Evolutionary conservation across 1,140 invertebrate species (phyloP).

Genomic region (Catajapyx aquilonaris): DNA sequence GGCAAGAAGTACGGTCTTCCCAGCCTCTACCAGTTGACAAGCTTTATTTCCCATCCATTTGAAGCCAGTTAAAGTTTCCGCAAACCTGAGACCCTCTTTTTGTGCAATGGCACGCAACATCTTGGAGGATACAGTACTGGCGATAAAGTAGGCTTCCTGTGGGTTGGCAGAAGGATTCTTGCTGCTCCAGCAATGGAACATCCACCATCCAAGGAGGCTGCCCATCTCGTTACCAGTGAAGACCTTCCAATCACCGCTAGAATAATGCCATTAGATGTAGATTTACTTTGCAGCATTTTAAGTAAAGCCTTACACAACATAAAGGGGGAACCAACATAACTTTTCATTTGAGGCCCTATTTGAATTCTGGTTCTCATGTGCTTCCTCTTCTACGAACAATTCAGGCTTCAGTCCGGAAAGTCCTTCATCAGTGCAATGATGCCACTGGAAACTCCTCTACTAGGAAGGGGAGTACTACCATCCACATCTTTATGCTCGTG

Average conservation of each 20-base stretch:
- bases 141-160: constrained; percentile 51
- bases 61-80: constrained; percentile 46
- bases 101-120: constrained; percentile 68
- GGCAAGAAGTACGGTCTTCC: constrained; percentile 68
- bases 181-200: constrained; percentile 35
- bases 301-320: too few relatives aligned
- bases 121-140: constrained; percentile 94
- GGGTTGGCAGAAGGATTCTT: constrained; percentile 24
- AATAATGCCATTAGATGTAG: constrained; percentile 13
- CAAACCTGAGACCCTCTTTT: constrained; percentile 61
- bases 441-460: too few relatives aligned
- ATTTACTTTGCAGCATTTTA: too few relatives aligned
- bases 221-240: constrained; percentile 95
- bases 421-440: too few relatives aligned
- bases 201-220: constrained; percentile 89
- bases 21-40: constrained; percentile 38
- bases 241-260: constrained; percentile 60
- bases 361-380: too few relatives aligned
- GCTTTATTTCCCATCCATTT: constrained; percentile 97
- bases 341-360: too few relatives aligned
- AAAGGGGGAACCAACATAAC: too few relatives aligned
- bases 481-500: too few relatives aligned
- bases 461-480: too few relatives aligned
- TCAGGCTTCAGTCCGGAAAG: too few relatives aligned
- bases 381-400: too few relatives aligned